Base-by-base conservation (phyloP, 1,140 invertebrate species). In the Conus betulinus region DNA sequence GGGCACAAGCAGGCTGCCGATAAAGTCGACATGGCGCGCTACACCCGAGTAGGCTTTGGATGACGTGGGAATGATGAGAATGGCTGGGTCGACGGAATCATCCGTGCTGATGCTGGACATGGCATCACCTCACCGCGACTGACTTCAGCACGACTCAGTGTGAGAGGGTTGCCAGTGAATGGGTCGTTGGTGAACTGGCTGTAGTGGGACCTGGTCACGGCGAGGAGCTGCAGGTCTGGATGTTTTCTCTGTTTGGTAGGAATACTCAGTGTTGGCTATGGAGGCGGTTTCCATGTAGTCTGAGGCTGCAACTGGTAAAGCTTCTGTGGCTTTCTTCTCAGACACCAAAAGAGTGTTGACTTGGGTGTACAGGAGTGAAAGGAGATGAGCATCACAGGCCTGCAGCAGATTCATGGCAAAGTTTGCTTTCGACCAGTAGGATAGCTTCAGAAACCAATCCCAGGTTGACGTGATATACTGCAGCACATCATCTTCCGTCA, bases 341-440 rank as follows among this genome's bases (percentile, higher is more conserved):
- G 92, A 90, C 23, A 91, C 90, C 4, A 94, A 88, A n/a, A 94
- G 88, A 11, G 93, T 94, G 71, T 90, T 89, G 17, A 92, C 93
- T 86, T 93, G 93, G 11, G 88, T 90, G 60, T 90, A 90, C 27
- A 94, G 88, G 39, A 88, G 88, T 71, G 92, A 90, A 10, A 94
- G 89, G 15, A 94, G 89, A 76, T 93, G 92, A 76, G 89, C 90
- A 52, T 94, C 93, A 91, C 94, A 94, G 52, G 88, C 83, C 60
- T 93, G 92, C 13, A 94, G 85, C 27, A 94, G 39, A 79, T 88
- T 90, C 84, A 94, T 63, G 17, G 91, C 79, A 89, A 93, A 94
- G 88, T 94, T 94, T 17, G 90, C 87, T 88, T 94, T 94, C 15
- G 93, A 93, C 94, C 93, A 94, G 88, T 93, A 93, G 20, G 90